These are phyloP conservation scores for Rallus limicola DNA, from an alignment of 2,113 vertebrate species.

Conservation along the genomic window DNA sequence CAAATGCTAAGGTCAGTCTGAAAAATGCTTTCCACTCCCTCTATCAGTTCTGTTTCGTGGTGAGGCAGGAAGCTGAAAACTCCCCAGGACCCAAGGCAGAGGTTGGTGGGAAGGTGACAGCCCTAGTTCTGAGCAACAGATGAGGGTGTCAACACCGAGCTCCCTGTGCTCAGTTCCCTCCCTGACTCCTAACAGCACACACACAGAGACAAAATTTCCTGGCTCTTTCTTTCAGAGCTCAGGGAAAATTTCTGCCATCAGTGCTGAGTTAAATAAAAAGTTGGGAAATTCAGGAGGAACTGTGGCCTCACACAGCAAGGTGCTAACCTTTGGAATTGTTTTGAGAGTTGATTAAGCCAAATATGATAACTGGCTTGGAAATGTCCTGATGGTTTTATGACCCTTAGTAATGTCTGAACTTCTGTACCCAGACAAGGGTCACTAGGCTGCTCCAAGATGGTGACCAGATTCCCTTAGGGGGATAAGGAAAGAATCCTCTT, in stretches of 20 bases:
- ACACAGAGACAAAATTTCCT: background rate
- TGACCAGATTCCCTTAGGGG: background rate
- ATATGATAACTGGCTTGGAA: constrained; percentile 8
- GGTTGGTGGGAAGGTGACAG: background rate
- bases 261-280: background rate
- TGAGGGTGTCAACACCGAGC: background rate
- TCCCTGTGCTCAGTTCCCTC: background rate
- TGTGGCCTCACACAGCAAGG: background rate
- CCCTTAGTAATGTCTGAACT: constrained; percentile 21
- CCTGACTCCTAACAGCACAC: background rate
- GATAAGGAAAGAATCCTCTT: background rate
- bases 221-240: background rate
- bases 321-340: constrained; percentile 52
- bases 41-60: background rate
- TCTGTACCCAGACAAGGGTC: constrained; percentile 49
- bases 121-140: background rate
- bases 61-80: constrained; percentile 10
- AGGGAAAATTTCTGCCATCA: background rate
- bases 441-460: background rate
- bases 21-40: background rate
- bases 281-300: background rate
- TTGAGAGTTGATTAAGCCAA: background rate
- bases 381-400: constrained; percentile 36
- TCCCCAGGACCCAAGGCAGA: background rate
- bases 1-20: background rate